Evolutionary conservation across 92 coral and sea anemone genomes (phyloP).

Genomic region (Bergia sp.): DNA sequence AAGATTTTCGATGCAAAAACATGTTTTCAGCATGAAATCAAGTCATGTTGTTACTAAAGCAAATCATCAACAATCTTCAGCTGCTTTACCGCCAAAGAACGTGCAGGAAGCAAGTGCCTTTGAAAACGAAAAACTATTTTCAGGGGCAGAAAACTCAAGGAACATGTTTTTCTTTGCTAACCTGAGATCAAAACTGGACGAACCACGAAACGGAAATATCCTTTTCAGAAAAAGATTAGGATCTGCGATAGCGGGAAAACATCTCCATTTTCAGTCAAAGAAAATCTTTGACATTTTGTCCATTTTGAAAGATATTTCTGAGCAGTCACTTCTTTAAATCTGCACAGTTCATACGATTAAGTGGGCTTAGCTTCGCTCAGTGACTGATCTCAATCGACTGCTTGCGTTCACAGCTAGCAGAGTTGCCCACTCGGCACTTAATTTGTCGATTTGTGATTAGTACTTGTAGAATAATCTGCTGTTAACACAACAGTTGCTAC

Average conservation of each 20-base stretch:
- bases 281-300: constrained; percentile 2
- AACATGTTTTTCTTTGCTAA: background rate
- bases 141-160: background rate
- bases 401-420: background rate
- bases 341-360: background rate
- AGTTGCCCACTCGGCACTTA: background rate
- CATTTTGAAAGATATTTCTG: background rate
- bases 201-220: constrained; percentile 16
- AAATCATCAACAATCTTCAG: background rate
- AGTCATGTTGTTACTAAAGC: background rate
- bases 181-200: background rate
- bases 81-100: background rate
- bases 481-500: constrained; percentile 4
- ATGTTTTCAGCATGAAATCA: background rate
- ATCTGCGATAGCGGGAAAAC: constrained; percentile 40
- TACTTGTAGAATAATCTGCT: constrained; percentile 25
- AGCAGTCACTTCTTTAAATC: background rate
- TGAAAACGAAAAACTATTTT: background rate
- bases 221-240: constrained; percentile 37
- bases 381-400: background rate
- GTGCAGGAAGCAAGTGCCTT: background rate
- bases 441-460: constrained; percentile 14
- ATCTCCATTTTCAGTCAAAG: background rate
- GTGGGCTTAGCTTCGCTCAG: background rate
- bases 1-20: background rate